A percentile compares a stretch with the other conserved stretches of the same genome.
Evolutionary conservation across 2,797 vertebrate genomes (phyloP).

Genomic region (Siniperca obscura): DNA sequence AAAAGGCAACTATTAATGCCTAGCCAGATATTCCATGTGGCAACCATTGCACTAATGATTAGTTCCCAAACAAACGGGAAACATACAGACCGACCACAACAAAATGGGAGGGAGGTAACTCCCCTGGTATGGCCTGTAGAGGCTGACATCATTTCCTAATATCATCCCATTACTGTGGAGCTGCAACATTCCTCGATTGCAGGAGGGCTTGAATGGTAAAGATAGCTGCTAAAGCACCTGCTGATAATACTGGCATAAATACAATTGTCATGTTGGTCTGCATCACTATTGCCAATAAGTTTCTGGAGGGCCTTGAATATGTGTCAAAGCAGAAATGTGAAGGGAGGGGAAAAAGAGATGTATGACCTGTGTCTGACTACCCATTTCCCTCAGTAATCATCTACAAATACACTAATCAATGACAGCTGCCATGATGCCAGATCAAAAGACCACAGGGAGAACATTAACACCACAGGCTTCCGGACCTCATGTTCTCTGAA

Average conservation of each 20-base stretch:
- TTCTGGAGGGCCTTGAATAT: neutral
- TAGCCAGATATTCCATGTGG: slow-evolving; percentile 79
- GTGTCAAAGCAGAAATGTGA: slow-evolving; percentile 20
- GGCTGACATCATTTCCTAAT: slow-evolving; percentile 69
- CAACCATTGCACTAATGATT: slow-evolving; percentile 80
- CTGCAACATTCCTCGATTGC: slow-evolving; percentile 37
- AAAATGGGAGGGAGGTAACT: slow-evolving; percentile 62
- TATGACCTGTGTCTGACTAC: slow-evolving; percentile 79
- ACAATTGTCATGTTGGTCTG: neutral
- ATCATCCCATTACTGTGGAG: slow-evolving; percentile 45
- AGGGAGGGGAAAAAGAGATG: slow-evolving; percentile 34
- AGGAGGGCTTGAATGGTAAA: slow-evolving; percentile 11
- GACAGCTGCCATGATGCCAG: slow-evolving; percentile 78
- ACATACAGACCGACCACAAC: slow-evolving; percentile 69
- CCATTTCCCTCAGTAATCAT: slow-evolving; percentile 79
- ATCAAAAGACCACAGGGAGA: slow-evolving; percentile 76
- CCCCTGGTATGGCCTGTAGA: slow-evolving; percentile 49
- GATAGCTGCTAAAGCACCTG: slow-evolving; percentile 44
- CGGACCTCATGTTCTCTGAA: slow-evolving; percentile 68
- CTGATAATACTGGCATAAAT: slow-evolving; percentile 13
- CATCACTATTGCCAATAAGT: neutral
- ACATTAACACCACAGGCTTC: slow-evolving; percentile 81
- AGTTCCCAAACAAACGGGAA: slow-evolving; percentile 75
- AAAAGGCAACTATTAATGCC: slow-evolving; percentile 73
- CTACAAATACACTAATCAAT: slow-evolving; percentile 81